Evolutionary conservation across 2,113 vertebrate genomes (phyloP).

Genomic region (Chaetodon trifascialis): DNA sequence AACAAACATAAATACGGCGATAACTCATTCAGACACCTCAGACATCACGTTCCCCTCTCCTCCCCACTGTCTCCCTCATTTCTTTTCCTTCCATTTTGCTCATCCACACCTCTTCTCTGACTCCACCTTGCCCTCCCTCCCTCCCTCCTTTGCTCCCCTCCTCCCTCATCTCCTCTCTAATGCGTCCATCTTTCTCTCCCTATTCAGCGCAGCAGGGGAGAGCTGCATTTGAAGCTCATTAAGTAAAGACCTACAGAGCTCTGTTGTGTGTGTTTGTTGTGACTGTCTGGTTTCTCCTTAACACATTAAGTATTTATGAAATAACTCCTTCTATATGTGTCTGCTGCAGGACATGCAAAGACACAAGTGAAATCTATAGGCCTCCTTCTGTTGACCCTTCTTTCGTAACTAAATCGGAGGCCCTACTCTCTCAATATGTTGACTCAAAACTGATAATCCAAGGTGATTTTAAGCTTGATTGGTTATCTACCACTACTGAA

Average conservation of each 20-base stretch:
- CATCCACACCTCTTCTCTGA: constrained; percentile 13
- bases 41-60: constrained; percentile 43
- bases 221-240: constrained; percentile 87
- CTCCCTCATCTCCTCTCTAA: constrained; percentile 59
- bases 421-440: too few species aligned
- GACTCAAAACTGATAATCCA: too few species aligned
- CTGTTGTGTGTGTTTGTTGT: constrained; percentile 30
- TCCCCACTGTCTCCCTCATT: constrained; percentile 55
- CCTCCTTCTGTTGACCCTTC: too few species aligned
- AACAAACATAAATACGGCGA: constrained; percentile 32
- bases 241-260: constrained; percentile 87
- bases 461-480: too few species aligned
- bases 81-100: constrained; percentile 22
- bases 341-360: constrained; percentile 73
- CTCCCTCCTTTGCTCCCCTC: constrained; percentile 23
- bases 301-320: constrained; percentile 89
- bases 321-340: constrained; percentile 68
- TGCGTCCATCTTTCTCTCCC: constrained; percentile 60
- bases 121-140: constrained; percentile 1
- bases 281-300: constrained; percentile 86
- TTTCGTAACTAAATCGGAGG: too few species aligned
- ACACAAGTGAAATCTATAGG: neutral
- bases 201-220: constrained; percentile 70
- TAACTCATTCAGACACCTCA: constrained; percentile 53
- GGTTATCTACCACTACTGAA: too few species aligned